Conservation (phyloP, 2,888 invertebrate genomes). For the Yponomeuta sedellus region DNA sequence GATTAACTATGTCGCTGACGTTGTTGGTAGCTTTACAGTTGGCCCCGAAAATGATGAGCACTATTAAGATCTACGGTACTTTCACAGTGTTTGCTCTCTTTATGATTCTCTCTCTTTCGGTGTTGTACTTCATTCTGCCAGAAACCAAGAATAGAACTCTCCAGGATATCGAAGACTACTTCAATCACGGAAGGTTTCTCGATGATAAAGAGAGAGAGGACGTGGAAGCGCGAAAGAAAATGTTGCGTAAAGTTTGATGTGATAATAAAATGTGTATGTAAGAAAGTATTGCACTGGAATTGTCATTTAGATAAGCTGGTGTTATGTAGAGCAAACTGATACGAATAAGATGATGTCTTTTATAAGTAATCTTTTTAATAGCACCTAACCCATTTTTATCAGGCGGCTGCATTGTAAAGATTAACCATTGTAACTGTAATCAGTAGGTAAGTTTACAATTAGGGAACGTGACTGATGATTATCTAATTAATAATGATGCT, state of each 20-base stretch:
- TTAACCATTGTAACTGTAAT: neutral
- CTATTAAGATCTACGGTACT: slow-evolving; percentile 43
- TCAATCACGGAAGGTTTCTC: slow-evolving; percentile 23
- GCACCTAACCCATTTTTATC: neutral
- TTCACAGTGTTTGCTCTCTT: slow-evolving; percentile 42
- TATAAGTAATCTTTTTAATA: neutral
- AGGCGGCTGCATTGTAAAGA: neutral
- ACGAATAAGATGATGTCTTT: neutral
- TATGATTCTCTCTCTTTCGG: slow-evolving; percentile 26
- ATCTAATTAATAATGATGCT: too few relatives aligned
- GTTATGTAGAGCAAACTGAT: neutral
- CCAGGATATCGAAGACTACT: slow-evolving; percentile 39
- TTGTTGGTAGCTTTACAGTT: slow-evolving; percentile 39
- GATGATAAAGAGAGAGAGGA: neutral
- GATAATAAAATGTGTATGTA: neutral
- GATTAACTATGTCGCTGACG: slow-evolving; percentile 33
- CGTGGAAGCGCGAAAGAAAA: neutral
- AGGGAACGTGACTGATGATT: too few relatives aligned
- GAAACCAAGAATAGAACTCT: slow-evolving; percentile 42
- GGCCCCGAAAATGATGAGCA: slow-evolving; percentile 37
- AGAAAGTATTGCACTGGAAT: neutral
- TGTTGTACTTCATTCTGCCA: slow-evolving; percentile 34
- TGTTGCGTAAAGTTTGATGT: neutral
- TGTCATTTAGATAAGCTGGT: neutral
- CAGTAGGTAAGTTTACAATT: too few relatives aligned